Percentiles rank a stretch among this genome's conserved stretches.
Evolutionary conservation across 2,113 vertebrate genomes (phyloP).

Genomic region (Dipodomys ordii): DNA sequence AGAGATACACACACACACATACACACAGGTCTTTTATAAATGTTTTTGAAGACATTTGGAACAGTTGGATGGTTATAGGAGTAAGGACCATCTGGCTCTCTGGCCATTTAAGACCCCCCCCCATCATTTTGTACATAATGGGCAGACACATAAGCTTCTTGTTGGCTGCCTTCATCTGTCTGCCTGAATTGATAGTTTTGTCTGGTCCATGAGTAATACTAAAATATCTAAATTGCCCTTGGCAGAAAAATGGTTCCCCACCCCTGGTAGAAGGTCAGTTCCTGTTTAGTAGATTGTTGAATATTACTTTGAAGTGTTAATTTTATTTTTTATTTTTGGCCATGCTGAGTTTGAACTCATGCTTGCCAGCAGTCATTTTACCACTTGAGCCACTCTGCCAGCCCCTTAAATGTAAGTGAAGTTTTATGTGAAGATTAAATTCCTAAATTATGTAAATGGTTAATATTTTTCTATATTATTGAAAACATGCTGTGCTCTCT

Average conservation of each 20-base stretch:
- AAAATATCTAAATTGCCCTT: no score
- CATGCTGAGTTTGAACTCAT: no score
- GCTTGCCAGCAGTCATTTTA: no score
- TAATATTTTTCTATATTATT: slow-evolving; percentile 53
- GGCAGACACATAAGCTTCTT: no score
- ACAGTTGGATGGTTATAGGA: neutral
- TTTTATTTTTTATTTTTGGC: neutral
- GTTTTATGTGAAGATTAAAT: slow-evolving; percentile 24
- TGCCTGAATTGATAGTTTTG: no score
- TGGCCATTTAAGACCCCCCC: no score
- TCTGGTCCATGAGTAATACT: no score
- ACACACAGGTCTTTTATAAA: neutral
- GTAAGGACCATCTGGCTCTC: no score
- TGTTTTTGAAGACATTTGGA: slow-evolving; percentile 14
- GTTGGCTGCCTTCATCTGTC: no score
- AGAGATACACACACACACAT: no score
- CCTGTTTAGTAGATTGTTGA: neutral
- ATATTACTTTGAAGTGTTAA: slow-evolving; percentile 9
- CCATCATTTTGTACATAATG: no score
- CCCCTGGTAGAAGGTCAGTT: slow-evolving; percentile 22
- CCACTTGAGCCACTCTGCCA: neutral
- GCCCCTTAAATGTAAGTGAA: neutral
- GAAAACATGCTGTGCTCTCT: slow-evolving; percentile 32
- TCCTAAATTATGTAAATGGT: slow-evolving; percentile 44
- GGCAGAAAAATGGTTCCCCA: no score